Base-by-base conservation (phyloP, 2,888 invertebrate genomes). In the Sminthurides aquaticus region DNA sequence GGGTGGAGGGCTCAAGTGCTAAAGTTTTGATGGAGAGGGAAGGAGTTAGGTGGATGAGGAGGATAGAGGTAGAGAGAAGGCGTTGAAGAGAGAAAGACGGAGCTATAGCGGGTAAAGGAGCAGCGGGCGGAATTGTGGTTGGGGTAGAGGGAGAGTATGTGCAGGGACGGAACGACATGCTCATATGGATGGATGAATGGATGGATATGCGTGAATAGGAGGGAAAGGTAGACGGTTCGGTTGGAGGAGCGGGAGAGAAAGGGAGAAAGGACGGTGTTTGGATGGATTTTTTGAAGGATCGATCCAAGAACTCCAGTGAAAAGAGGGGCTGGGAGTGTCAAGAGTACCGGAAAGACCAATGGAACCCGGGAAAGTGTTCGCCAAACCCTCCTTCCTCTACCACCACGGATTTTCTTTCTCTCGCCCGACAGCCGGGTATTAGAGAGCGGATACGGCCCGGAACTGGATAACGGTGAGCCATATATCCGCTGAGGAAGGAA, bases 261-360 rank as follows among this genome's bases (percentile, higher is more conserved):
- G 54, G 61, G 24, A 61, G 49, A 56, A 55, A 58, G 57, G 49
- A 64, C 57, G 64, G 67, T 63, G 67, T 64, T 62, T 57, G 66
- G 60, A 61, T 62, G 69, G 69, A 55, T 65, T 65, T 65, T 70
- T 68, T 34, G 64, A 58, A 62, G 64, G 69, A 62, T 66, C 64
- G 64, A 66, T 65, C 58, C 26, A 29, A 67, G 67, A 70, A 68
- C 71, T 70, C 71, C 69, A 73, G 70, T 73, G 71, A 73, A 70
- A 71, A 69, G 70, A 67, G 69, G 71, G 70, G 71, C 68, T 69
- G 74, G 72, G 74, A 74, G 74, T 74, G 74, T 72, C 74, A 74
- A 72, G 72, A 74, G 72, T 67, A 70, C 72, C 74, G 72, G 74
- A 72, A 74, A 71, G 72, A 72, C 74, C 72, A 74, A 72, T 72